These are phyloP conservation scores for Eolophus roseicapilla DNA, from an alignment of 2,113 vertebrate species.

Conservation along the genomic window DNA sequence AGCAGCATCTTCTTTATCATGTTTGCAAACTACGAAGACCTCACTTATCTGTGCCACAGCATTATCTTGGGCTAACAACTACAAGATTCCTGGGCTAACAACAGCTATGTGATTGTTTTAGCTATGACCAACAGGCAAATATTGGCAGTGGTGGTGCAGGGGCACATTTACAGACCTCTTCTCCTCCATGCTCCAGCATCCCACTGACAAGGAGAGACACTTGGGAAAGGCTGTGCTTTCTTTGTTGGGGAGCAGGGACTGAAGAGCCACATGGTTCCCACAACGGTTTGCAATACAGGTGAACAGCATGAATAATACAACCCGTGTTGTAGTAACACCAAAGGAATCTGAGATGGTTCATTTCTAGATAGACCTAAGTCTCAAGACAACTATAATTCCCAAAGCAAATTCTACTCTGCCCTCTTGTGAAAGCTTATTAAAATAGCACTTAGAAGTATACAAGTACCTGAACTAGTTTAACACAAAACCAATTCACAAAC, in stretches of 20 bases:
- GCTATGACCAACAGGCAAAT: not conserved
- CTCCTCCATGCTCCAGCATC: not conserved
- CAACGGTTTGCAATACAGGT: rapidly evolving
- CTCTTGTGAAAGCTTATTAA: conserved; percentile 40
- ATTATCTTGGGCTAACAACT: not conserved
- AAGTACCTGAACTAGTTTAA: not conserved
- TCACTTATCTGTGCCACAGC: not conserved
- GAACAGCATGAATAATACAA: not conserved
- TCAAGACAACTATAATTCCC: not conserved
- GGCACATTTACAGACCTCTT: not conserved
- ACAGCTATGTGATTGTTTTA: not conserved
- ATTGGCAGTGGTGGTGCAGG: not conserved
- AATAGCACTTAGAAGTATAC: not conserved
- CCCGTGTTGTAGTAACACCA: rapidly evolving
- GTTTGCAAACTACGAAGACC: not conserved
- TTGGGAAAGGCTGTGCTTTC: not conserved
- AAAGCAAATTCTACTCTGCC: conserved; percentile 20
- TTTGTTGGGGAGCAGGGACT: not conserved
- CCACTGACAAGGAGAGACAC: rapidly evolving
- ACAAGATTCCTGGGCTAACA: not conserved
- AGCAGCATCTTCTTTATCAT: not conserved
- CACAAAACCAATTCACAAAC: not conserved
- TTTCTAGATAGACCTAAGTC: not conserved
- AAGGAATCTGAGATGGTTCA: not conserved
- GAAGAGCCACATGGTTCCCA: not conserved